A percentile compares a stretch with the other conserved stretches of the same genome.
phyloP scores from a whole-genome alignment of 35 echinoderm and acorn worm species.

The Holothuria glaberrima region DNA sequence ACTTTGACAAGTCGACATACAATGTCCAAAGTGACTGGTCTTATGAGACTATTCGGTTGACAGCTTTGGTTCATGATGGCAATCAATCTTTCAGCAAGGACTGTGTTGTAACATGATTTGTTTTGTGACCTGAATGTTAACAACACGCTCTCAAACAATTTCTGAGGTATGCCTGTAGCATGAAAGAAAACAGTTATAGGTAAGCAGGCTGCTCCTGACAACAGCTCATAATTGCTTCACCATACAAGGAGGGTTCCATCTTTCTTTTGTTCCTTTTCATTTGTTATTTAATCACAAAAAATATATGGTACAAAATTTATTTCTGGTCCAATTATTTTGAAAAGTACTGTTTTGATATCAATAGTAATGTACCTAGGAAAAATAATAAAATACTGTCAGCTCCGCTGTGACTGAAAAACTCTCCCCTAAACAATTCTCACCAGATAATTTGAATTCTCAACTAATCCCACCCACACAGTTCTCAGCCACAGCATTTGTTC shows the following conservation, averaged over 20 bases:
- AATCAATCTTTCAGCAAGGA: conserved; percentile 83
- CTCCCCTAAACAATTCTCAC: too few species aligned
- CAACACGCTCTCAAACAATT: conserved; percentile 50
- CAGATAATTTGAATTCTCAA: too few species aligned
- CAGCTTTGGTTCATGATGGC: conserved; percentile 88
- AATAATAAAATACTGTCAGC: too few species aligned
- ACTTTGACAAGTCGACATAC: conserved; percentile 78
- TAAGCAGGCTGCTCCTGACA: background rate
- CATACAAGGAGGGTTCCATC: background rate
- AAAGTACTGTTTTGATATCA: too few species aligned
- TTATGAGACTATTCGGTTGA: conserved; percentile 90
- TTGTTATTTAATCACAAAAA: too few species aligned
- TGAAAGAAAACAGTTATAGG: background rate
- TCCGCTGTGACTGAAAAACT: too few species aligned
- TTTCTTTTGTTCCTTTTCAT: too few species aligned
- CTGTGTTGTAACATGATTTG: conserved; percentile 75
- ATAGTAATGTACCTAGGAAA: too few species aligned
- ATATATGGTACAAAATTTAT: too few species aligned
- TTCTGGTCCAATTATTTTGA: too few species aligned
- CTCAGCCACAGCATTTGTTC: too few species aligned
- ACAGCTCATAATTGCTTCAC: background rate
- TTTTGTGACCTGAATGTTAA: conserved; percentile 67
- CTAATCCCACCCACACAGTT: too few species aligned
- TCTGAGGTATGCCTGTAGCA: conserved; percentile 32
- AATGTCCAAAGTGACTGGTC: conserved; percentile 93